Percentiles rank a stretch among this genome's conserved stretches.
These are phyloP conservation scores for Stigmatopora nigra DNA, from an alignment of 2,113 vertebrate species.

Conservation along the genomic window DNA sequence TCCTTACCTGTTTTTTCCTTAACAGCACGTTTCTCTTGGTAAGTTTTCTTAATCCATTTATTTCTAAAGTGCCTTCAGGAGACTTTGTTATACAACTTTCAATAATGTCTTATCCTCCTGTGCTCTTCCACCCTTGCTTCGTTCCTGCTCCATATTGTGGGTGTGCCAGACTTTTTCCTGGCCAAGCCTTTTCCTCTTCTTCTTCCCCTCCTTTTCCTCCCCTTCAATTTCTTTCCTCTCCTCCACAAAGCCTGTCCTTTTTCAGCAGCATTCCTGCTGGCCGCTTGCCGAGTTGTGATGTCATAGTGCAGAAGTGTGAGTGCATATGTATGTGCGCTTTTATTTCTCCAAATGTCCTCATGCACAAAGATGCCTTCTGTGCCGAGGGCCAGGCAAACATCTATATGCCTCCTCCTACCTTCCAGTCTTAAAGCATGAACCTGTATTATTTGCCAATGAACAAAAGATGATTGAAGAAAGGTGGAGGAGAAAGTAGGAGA, in stretches of 20 bases:
- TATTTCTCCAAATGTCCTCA: slow-evolving; percentile 43
- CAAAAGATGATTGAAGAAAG: slow-evolving; percentile 46
- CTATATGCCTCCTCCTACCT: slow-evolving; percentile 42
- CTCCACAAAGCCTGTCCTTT: slow-evolving; percentile 68
- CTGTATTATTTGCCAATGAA: slow-evolving; percentile 35
- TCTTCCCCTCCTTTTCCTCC: slow-evolving; percentile 61
- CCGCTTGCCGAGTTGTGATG: slow-evolving; percentile 56
- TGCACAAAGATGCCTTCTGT: slow-evolving; percentile 60
- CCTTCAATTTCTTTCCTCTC: slow-evolving; percentile 63
- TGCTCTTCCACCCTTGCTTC: slow-evolving; percentile 15
- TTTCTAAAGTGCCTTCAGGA: neutral
- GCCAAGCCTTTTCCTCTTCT: slow-evolving; percentile 62
- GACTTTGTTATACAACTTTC: neutral
- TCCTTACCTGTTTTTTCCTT: slow-evolving; percentile 39
- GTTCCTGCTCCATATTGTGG: slow-evolving; percentile 46
- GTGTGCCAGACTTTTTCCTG: slow-evolving; percentile 51
- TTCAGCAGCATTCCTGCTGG: slow-evolving; percentile 55
- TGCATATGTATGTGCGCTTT: slow-evolving; percentile 23
- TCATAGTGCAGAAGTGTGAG: slow-evolving; percentile 39
- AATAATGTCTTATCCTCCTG: neutral
- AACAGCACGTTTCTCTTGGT: slow-evolving; percentile 7
- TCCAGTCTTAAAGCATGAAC: slow-evolving; percentile 23
- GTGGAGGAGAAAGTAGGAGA: slow-evolving; percentile 26
- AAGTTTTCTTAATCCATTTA: slow-evolving; percentile 27
- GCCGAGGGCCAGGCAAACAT: slow-evolving; percentile 30